These are phyloP conservation scores for Polyommatus iphigenia DNA, from an alignment of 2,888 invertebrate genomes.

Conservation along the genomic window DNA sequence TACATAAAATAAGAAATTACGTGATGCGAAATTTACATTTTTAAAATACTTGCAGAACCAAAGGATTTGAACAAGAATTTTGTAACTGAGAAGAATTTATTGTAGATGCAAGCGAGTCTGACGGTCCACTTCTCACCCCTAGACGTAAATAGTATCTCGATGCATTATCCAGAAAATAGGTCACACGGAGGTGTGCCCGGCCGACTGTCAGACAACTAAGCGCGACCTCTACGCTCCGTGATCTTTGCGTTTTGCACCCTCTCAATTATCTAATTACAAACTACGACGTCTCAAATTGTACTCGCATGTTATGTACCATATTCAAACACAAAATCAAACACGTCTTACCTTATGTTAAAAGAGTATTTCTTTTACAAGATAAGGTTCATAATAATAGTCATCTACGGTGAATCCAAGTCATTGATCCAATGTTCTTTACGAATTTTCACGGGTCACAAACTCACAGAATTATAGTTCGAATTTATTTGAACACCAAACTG, in stretches of 20 bases:
- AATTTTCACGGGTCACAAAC: conserved; percentile 40
- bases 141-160: conserved; percentile 74
- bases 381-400: conserved; percentile 60
- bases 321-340: conserved; percentile 49
- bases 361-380: conserved; percentile 56
- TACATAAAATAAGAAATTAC: conserved; percentile 34
- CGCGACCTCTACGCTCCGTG: conserved; percentile 58
- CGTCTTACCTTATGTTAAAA: conserved; percentile 59
- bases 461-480: conserved; percentile 24
- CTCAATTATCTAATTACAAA: conserved; percentile 56
- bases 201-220: conserved; percentile 59
- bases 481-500: conserved; percentile 9
- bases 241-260: conserved; percentile 54
- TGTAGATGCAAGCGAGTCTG: conserved; percentile 53
- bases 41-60: neutral
- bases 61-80: neutral
- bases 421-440: conserved; percentile 64
- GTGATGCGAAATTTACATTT: neutral
- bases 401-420: conserved; percentile 59
- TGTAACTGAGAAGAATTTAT: neutral
- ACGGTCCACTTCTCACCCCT: conserved; percentile 68
- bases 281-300: conserved; percentile 38
- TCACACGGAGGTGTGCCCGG: conserved; percentile 76
- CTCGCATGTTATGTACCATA: conserved; percentile 36
- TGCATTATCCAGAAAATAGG: conserved; percentile 79